Conservation (phyloP, 2,113 vertebrate species). For the Takifugu bimaculatus region DNA sequence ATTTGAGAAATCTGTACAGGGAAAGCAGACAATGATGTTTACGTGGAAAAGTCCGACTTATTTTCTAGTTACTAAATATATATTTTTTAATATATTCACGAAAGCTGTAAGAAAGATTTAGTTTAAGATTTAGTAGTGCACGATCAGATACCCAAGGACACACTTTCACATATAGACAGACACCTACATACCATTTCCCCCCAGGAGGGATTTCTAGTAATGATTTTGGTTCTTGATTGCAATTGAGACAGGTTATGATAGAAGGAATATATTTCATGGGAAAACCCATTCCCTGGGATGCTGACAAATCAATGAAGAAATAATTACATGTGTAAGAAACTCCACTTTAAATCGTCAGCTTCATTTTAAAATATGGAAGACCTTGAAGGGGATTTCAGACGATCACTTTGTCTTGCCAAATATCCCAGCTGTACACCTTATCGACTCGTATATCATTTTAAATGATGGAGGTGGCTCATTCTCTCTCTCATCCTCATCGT, state of each 20-base stretch:
- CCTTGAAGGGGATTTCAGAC: slow-evolving; percentile 49
- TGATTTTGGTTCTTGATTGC: slow-evolving; percentile 51
- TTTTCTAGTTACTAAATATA: too few species aligned
- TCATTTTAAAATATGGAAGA: slow-evolving; percentile 48
- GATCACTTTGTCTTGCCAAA: slow-evolving; percentile 43
- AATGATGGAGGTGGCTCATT: slow-evolving; percentile 58
- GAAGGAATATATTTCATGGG: slow-evolving; percentile 50
- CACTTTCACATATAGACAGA: neutral
- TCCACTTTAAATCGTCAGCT: slow-evolving; percentile 42
- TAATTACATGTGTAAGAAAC: slow-evolving; percentile 67
- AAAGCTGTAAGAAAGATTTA: too few species aligned
- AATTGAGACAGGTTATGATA: slow-evolving; percentile 53
- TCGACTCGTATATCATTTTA: slow-evolving; percentile 52
- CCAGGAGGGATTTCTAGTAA: slow-evolving; percentile 39
- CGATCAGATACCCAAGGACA: neutral
- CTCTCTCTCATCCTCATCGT: slow-evolving; percentile 42
- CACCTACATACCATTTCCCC: slow-evolving; percentile 30
- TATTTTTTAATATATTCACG: too few species aligned
- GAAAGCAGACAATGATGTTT: too few species aligned
- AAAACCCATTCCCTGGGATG: slow-evolving; percentile 50
- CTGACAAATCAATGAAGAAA: slow-evolving; percentile 67
- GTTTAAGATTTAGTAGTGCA: neutral
- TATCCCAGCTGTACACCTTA: slow-evolving; percentile 39
- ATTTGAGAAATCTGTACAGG: too few species aligned
- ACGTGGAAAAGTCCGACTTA: too few species aligned